phyloP scores from a whole-genome alignment of 2,888 invertebrate genomes.

The Brenthis hecate region DNA sequence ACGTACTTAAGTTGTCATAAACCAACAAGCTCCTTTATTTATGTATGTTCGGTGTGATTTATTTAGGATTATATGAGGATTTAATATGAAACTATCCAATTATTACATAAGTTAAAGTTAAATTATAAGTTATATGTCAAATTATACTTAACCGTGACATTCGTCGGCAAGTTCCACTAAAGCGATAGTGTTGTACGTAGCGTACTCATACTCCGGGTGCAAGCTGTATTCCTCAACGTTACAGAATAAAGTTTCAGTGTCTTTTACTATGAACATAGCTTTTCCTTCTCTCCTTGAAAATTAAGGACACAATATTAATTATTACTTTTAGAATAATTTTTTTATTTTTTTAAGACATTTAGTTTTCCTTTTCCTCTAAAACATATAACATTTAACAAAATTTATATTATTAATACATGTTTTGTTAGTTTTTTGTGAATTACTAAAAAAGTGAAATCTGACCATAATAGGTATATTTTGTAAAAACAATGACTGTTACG shows the following conservation, averaged over 20 bases:
- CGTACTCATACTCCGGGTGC: slow-evolving; percentile 59
- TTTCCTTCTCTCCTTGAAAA: slow-evolving; percentile 42
- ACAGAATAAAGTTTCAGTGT: slow-evolving; percentile 47
- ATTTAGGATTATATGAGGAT: not conserved
- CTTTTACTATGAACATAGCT: slow-evolving; percentile 55
- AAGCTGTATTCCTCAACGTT: slow-evolving; percentile 45
- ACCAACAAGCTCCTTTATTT: too few relatives aligned
- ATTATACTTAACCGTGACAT: slow-evolving; percentile 36
- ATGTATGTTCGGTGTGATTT: too few relatives aligned
- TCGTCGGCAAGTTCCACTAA: slow-evolving; percentile 49
- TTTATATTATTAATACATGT: too few relatives aligned
- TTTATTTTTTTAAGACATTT: too few relatives aligned
- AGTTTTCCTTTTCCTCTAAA: too few relatives aligned
- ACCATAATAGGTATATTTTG: too few relatives aligned
- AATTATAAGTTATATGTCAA: not conserved
- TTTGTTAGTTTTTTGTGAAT: too few relatives aligned
- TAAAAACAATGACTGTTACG: too few relatives aligned
- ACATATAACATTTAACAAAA: too few relatives aligned
- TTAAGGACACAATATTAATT: not conserved
- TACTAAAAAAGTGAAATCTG: too few relatives aligned
- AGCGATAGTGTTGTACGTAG: slow-evolving; percentile 54
- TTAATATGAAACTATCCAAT: not conserved
- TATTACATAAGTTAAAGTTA: not conserved
- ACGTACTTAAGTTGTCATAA: too few relatives aligned
- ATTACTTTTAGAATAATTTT: not conserved